These are phyloP conservation scores for Formica exsecta DNA, from an alignment of 1,140 invertebrate species.

Conservation along the genomic window DNA sequence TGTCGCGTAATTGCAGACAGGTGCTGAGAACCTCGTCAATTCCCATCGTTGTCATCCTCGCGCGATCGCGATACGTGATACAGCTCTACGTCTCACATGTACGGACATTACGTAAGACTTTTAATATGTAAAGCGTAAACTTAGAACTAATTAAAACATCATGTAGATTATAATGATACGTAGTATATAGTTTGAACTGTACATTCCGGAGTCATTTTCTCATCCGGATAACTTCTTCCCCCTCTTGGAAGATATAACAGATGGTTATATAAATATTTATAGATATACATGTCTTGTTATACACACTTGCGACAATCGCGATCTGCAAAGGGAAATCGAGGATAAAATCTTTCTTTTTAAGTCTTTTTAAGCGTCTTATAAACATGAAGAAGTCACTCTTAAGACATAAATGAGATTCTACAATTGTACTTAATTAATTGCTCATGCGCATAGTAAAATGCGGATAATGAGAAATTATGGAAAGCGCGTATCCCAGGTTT, in stretches of 20 bases:
- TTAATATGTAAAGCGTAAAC: not conserved
- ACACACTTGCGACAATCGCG: not conserved
- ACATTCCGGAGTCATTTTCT: not conserved
- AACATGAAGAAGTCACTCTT: not conserved
- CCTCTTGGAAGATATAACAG: not conserved
- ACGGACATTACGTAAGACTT: not conserved
- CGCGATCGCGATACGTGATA: slow-evolving; percentile 41
- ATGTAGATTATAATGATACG: no score
- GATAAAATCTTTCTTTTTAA: not conserved
- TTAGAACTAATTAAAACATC: not conserved
- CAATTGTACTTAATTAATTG: slow-evolving; percentile 5
- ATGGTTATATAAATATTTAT: not conserved
- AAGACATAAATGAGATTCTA: not conserved
- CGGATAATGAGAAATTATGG: not conserved
- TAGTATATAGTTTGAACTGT: not conserved
- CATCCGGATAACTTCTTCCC: not conserved
- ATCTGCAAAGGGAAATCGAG: not conserved
- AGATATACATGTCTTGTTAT: not conserved
- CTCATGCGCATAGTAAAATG: not conserved
- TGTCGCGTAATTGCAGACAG: slow-evolving; percentile 53
- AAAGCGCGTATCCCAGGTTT: not conserved
- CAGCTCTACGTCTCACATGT: not conserved
- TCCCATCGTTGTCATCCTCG: slow-evolving; percentile 33
- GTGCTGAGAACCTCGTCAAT: slow-evolving; percentile 47
- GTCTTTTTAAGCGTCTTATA: not conserved